A percentile compares a stretch with the other conserved stretches of the same genome.
These are phyloP conservation scores for Physella acuta DNA, from an alignment of 1,140 invertebrate genomes.

Conservation along the genomic window DNA sequence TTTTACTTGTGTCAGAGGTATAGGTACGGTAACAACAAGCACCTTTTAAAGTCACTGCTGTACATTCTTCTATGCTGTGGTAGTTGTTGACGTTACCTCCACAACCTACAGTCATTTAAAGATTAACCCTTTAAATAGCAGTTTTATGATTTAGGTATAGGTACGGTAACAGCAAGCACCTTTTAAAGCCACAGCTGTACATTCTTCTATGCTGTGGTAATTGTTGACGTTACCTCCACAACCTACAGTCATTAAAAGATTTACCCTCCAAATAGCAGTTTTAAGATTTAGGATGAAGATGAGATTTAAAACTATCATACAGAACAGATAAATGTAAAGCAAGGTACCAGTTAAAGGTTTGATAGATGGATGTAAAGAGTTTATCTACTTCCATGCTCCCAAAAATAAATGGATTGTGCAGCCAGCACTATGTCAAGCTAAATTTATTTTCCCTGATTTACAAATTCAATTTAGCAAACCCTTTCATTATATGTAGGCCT, in stretches of 20 bases:
- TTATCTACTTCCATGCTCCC: too few relatives aligned
- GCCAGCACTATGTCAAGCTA: too few relatives aligned
- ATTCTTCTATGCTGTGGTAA: conserved; percentile 51
- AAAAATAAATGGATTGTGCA: too few relatives aligned
- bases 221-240: conserved; percentile 62
- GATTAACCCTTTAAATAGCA: too few relatives aligned
- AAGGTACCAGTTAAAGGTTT: neutral
- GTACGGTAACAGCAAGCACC: conserved; percentile 53
- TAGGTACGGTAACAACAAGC: conserved; percentile 51
- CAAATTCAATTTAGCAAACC: too few relatives aligned
- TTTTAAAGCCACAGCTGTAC: conserved; percentile 41
- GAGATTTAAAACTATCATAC: too few relatives aligned
- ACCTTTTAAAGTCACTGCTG: conserved; percentile 42
- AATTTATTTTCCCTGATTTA: too few relatives aligned
- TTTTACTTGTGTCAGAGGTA: conserved; percentile 32
- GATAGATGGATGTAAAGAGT: too few relatives aligned
- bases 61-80: conserved; percentile 47
- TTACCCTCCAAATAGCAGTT: neutral
- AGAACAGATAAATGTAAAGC: neutral
- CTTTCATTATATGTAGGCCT: too few relatives aligned
- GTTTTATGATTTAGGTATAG: too few relatives aligned
- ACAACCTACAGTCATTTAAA: too few relatives aligned
- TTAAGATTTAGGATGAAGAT: neutral
- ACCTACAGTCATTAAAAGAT: too few relatives aligned
- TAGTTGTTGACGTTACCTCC: conserved; percentile 62